phyloP scores from a whole-genome alignment of 2,888 invertebrate species.

The Lutraria lutraria region DNA sequence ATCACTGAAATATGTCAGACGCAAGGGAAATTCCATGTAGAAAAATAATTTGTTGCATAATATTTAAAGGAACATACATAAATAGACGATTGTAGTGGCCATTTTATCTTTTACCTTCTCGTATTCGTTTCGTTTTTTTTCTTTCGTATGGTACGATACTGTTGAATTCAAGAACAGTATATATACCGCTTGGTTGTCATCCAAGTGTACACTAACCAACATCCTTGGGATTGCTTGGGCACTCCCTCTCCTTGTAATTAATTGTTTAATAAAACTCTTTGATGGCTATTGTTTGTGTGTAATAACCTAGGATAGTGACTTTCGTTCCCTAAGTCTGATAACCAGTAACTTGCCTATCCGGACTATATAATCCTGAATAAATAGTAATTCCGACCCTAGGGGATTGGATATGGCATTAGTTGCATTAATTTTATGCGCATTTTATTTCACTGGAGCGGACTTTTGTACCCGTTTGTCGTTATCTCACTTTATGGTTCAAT shows the following conservation, averaged over 20 bases:
- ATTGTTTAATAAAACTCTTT: constrained; percentile 21
- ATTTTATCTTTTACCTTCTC: too few species aligned
- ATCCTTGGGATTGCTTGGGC: not conserved
- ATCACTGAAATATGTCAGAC: too few species aligned
- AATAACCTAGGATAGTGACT: not conserved
- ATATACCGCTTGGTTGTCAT: too few species aligned
- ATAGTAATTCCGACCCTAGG: not conserved
- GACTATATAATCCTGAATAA: not conserved
- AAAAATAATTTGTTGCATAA: too few species aligned
- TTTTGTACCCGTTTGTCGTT: not conserved
- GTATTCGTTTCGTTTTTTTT: too few species aligned
- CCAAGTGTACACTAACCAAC: not conserved
- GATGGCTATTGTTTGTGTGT: not conserved
- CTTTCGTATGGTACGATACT: too few species aligned
- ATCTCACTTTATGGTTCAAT: not conserved
- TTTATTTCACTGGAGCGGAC: not conserved
- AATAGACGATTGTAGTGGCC: too few species aligned
- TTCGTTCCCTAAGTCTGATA: not conserved
- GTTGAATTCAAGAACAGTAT: too few species aligned
- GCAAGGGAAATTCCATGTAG: too few species aligned
- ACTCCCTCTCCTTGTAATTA: not conserved
- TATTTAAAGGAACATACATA: too few species aligned
- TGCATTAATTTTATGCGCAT: constrained; percentile 26
- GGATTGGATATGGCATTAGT: not conserved
- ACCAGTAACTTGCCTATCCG: not conserved